A percentile compares a stretch with the other conserved stretches of the same genome.
Conservation (phyloP, 2,888 invertebrate genomes). For the Camponotus fellah region DNA sequence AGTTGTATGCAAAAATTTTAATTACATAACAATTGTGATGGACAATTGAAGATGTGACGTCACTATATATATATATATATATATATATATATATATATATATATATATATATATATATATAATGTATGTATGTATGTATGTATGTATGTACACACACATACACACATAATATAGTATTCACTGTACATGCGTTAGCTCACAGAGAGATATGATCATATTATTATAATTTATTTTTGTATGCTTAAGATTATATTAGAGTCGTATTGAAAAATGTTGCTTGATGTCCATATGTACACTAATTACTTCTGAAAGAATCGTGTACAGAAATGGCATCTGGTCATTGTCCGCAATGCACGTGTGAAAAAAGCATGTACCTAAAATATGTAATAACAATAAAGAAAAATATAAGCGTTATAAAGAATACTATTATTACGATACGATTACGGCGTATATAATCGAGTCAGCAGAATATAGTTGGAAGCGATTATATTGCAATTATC, state of each 20-base stretch:
- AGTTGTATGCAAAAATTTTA: constrained; percentile 51
- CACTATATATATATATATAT: too few species aligned
- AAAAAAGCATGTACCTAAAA: constrained; percentile 68
- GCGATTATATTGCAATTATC: constrained; percentile 47
- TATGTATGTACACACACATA: constrained; percentile 48
- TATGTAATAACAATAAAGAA: constrained; percentile 61
- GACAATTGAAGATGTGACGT: too few species aligned
- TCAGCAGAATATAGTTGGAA: constrained; percentile 53
- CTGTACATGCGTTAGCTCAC: constrained; percentile 82
- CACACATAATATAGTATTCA: constrained; percentile 82
- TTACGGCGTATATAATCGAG: constrained; percentile 32
- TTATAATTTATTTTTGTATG: constrained; percentile 85
- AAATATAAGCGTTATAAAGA: constrained; percentile 53
- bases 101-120: too few species aligned
- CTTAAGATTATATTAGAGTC: constrained; percentile 78
- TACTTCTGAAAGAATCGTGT: constrained; percentile 59
- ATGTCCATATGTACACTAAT: constrained; percentile 70
- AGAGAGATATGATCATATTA: constrained; percentile 82
- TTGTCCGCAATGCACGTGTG: constrained; percentile 53
- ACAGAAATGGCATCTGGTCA: constrained; percentile 65
- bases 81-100: too few species aligned
- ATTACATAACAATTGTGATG: neutral
- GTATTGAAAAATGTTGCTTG: constrained; percentile 70
- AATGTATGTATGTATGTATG: too few species aligned
- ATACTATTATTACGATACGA: constrained; percentile 36